Percentiles rank a stretch among this genome's conserved stretches.
Conservation (phyloP, 1,140 invertebrate species). For the Orchestia grillus region DNA sequence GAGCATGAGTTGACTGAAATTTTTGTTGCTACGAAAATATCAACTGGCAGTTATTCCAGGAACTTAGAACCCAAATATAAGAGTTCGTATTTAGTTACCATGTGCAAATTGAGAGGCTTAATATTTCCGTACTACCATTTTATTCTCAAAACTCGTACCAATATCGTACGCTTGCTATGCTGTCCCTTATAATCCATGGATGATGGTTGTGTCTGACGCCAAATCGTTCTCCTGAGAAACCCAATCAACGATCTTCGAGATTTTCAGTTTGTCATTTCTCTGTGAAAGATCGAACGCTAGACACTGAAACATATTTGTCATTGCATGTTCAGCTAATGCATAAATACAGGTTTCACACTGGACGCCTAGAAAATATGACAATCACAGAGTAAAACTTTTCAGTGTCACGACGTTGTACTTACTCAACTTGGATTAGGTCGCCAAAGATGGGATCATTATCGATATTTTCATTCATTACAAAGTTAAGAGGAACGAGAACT, state of each 20-base stretch:
- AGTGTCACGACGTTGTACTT: not conserved
- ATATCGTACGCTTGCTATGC: too few relatives aligned
- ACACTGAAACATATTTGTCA: not conserved
- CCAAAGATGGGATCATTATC: not conserved
- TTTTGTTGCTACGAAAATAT: too few relatives aligned
- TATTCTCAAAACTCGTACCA: too few relatives aligned
- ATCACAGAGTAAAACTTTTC: not conserved
- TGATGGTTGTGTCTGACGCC: not conserved
- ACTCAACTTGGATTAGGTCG: not conserved
- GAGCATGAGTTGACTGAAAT: too few relatives aligned
- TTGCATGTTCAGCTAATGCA: not conserved
- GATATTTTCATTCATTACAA: not conserved
- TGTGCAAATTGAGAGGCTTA: too few relatives aligned
- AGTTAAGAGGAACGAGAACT: not conserved
- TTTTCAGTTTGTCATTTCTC: not conserved
- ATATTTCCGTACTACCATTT: too few relatives aligned
- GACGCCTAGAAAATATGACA: not conserved
- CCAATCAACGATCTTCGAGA: not conserved
- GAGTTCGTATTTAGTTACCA: too few relatives aligned
- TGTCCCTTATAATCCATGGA: too few relatives aligned
- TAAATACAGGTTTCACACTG: not conserved
- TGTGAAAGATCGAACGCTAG: not conserved
- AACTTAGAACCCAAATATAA: too few relatives aligned
- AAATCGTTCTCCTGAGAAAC: not conserved
- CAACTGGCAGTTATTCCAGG: too few relatives aligned